Conservation (phyloP, 2,888 invertebrate species). For the Xestia sexstrigata region DNA sequence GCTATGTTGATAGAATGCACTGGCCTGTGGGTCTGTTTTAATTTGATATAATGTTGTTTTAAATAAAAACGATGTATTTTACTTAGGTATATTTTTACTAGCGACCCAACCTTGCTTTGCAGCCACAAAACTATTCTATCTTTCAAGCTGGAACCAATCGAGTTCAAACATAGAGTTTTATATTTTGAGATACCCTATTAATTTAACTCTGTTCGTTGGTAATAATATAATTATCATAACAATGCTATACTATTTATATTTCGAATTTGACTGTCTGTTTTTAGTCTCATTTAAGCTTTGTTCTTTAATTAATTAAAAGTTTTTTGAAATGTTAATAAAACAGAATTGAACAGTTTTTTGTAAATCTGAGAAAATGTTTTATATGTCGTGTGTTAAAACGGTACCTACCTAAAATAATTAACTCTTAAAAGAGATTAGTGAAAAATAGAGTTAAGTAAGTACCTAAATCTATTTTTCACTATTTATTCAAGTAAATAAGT, state of each 20-base stretch:
- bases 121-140: background rate
- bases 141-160: background rate
- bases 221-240: background rate
- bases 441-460: background rate
- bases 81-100: background rate
- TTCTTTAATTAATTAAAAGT: background rate
- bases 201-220: background rate
- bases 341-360: background rate
- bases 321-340: background rate
- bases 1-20: slow-evolving; percentile 33
- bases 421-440: background rate
- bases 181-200: background rate
- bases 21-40: slow-evolving; percentile 9
- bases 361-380: background rate
- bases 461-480: too few relatives aligned
- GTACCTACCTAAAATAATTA: background rate
- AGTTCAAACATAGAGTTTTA: too few relatives aligned
- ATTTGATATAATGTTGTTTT: slow-evolving; percentile 17
- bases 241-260: background rate
- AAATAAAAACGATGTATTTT: background rate
- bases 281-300: background rate
- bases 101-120: background rate
- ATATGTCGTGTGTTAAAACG: background rate
- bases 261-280: background rate
- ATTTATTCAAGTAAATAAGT: too few relatives aligned